A percentile compares a stretch with the other conserved stretches of the same genome.
Conservation (phyloP, 2,888 invertebrate genomes). For the Orthosia incerta region DNA sequence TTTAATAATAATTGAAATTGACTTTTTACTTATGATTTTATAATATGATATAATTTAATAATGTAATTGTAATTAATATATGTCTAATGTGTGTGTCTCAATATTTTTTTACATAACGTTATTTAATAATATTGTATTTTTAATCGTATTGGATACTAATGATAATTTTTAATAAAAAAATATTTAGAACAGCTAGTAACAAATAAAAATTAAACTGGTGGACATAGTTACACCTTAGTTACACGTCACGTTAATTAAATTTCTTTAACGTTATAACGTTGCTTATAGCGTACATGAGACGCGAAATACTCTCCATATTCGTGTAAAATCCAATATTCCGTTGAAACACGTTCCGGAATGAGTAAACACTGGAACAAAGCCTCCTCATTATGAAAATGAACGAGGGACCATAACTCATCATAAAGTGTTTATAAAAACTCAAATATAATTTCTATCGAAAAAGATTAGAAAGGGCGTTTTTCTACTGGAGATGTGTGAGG, state of each 20-base stretch:
- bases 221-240: too few species aligned
- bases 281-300: background rate
- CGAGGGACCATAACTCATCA: conserved; percentile 37
- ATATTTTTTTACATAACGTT: too few species aligned
- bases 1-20: too few species aligned
- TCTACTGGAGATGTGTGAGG: background rate
- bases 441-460: conserved; percentile 50
- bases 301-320: background rate
- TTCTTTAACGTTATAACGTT: background rate
- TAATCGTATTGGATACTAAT: too few species aligned
- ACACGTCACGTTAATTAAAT: background rate
- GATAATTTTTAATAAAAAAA: too few species aligned
- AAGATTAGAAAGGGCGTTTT: conserved; percentile 24
- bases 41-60: too few species aligned
- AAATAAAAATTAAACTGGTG: too few species aligned
- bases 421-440: conserved; percentile 40
- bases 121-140: too few species aligned
- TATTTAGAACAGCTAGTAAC: too few species aligned
- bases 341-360: background rate
- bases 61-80: too few species aligned
- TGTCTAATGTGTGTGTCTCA: too few species aligned
- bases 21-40: too few species aligned
- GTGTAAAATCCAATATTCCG: background rate
- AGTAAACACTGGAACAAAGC: conserved; percentile 11
- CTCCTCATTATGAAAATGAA: conserved; percentile 40